Evolutionary conservation across 2,797 vertebrate genomes (phyloP), one percentile per base, ranked within the genome.

Genomic region (Coracias cyanogaster): DNA sequence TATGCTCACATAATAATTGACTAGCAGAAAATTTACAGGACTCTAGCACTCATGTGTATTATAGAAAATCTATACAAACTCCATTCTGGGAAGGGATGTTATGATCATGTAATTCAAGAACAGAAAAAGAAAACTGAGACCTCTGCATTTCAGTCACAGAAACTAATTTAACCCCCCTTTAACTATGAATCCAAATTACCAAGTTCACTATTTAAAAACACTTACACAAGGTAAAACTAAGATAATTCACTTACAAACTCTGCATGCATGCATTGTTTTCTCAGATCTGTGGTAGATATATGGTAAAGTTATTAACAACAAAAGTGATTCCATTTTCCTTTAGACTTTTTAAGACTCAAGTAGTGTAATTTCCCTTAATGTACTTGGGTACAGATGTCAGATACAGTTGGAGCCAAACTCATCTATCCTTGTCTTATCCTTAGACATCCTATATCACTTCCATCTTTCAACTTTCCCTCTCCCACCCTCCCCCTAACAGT

Each of bases 1-100:
- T 79, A 77, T 55, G 12, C 15, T 77, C 66, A 79, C 28, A 67
- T 76, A 94, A 82, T 74, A 94, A 93, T 58, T 88, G 72, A 93
- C 69, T 83, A 54, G 57, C 35, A 89, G 76, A 87, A 96, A 91
- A 92, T 83, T 65, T 87, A 81, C 72, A 93, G 77, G 58, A 93
- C 22, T 28, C 17, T 81, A 71, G 37, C 52, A 89, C 21, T 52
- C 21, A 55, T 61, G 13, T 76, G n/a, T 84, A n/a, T 82, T 93
- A 81, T 58, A 90, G 93, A 84, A 94, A 96, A 94, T 87, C 82
- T 46, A 93, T 85, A 82, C 45, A 70, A 88, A 88, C 60, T 92
- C 37, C 29, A 9, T 57, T 90, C 65, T 88, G 43, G 31, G 37
- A 85, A 89, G 4, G 31, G 43, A 83, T 85, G 57, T 71, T 94